phyloP scores from a whole-genome alignment of 37 sponge, comb jelly and placozoan species.

The Trichoplax adhaerens region DNA sequence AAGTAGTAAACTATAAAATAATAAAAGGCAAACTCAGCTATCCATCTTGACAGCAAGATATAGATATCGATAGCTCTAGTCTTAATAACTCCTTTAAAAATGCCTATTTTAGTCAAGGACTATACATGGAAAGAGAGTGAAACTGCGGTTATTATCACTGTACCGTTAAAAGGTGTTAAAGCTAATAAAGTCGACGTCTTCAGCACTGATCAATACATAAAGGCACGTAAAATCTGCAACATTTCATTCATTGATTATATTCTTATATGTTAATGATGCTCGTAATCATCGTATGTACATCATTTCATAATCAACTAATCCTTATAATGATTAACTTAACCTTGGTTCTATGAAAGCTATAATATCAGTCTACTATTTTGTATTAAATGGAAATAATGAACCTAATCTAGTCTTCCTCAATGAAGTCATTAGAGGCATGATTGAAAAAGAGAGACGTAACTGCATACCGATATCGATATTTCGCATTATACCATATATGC shows the following conservation, averaged over 20 bases:
- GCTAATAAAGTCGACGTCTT: constrained; percentile 66
- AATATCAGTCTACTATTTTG: not conserved
- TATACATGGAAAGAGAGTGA: constrained; percentile 77
- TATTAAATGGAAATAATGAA: no score
- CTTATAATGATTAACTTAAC: not conserved
- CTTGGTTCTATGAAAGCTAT: not conserved
- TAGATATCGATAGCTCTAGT: no score
- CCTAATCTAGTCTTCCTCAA: no score
- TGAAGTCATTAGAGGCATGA: no score
- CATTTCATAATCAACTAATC: not conserved
- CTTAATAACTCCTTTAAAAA: constrained; percentile 1
- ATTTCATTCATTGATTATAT: not conserved
- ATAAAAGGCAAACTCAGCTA: no score
- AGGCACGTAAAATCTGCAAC: constrained; percentile 16
- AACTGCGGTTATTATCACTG: constrained; percentile 25
- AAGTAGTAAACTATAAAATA: no score
- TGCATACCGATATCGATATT: no score
- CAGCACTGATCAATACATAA: constrained; percentile 55
- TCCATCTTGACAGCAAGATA: no score
- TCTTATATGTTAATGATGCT: not conserved
- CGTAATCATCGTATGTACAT: not conserved
- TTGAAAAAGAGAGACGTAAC: no score
- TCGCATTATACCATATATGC: no score
- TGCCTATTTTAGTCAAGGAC: constrained; percentile 84
- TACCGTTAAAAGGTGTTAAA: constrained; percentile 76